Conservation (phyloP, 2,888 invertebrate species). For the Argyra leucocephala region DNA sequence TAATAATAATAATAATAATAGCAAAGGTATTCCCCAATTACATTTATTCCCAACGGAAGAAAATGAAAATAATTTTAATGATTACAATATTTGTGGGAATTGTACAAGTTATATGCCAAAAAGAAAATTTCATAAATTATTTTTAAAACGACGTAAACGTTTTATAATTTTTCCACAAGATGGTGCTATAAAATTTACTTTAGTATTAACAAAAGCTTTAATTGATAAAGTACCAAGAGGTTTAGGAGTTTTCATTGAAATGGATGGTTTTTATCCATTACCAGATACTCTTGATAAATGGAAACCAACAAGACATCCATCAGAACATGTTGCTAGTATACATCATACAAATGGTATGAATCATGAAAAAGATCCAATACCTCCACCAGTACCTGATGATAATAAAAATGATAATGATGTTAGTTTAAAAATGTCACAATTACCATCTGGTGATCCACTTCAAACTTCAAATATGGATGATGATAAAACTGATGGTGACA, state of each 20-base stretch:
- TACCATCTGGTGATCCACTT: constrained; percentile 2
- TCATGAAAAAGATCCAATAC: not conserved
- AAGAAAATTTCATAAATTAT: not conserved
- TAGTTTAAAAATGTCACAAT: not conserved
- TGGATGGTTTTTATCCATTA: constrained; percentile 31
- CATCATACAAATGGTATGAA: not conserved
- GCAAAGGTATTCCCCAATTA: not conserved
- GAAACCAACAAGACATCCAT: constrained; percentile 26
- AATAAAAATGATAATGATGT: constrained; percentile 8
- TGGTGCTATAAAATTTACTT: constrained; percentile 27
- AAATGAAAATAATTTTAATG: not conserved
- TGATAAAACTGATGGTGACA: not conserved
- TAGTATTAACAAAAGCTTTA: constrained; percentile 29
- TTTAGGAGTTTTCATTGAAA: constrained; percentile 29
- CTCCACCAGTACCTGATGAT: not conserved
- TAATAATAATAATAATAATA: not conserved
- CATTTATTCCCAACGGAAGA: no score
- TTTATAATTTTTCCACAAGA: constrained; percentile 31
- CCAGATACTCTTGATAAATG: constrained; percentile 33
- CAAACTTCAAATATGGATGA: constrained; percentile 14
- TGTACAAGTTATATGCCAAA: not conserved
- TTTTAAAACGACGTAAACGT: constrained; percentile 29
- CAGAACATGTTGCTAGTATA: not conserved
- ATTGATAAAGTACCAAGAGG: constrained; percentile 30
- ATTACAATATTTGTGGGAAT: not conserved